These are phyloP conservation scores for Strigamia crassipes DNA, from an alignment of 2,888 invertebrate genomes.

Conservation along the genomic window DNA sequence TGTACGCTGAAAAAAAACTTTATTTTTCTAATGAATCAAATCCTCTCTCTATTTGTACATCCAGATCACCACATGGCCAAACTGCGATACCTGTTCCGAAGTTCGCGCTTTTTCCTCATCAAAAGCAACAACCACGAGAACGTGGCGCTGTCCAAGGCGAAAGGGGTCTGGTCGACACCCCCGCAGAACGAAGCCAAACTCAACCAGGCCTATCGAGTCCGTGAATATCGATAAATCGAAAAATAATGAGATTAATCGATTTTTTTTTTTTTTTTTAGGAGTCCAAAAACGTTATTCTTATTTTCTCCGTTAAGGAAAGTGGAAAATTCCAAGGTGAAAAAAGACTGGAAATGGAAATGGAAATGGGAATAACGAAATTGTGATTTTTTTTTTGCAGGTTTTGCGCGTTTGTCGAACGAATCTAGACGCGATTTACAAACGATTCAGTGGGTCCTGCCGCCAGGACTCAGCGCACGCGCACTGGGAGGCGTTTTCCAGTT, in stretches of 20 bases:
- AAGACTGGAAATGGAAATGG: too few species aligned
- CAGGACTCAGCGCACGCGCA: conserved; percentile 87
- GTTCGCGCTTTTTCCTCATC: conserved; percentile 92
- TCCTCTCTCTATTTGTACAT: too few species aligned
- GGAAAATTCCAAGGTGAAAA: too few species aligned
- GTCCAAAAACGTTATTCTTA: too few species aligned
- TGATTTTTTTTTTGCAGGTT: conserved; percentile 77
- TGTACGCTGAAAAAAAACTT: background rate
- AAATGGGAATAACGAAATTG: too few species aligned
- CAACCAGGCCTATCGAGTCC: conserved; percentile 82
- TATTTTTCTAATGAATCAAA: conserved; percentile 39
- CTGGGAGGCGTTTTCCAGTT: conserved; percentile 94
- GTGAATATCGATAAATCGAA: too few species aligned
- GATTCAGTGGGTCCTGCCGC: conserved; percentile 91
- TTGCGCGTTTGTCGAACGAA: conserved; percentile 86
- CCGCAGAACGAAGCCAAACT: conserved; percentile 96
- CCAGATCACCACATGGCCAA: conserved; percentile 72
- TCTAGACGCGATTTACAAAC: conserved; percentile 87
- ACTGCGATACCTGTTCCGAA: conserved; percentile 90
- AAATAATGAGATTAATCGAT: too few species aligned
- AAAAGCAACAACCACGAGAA: conserved; percentile 98
- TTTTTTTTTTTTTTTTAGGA: too few species aligned
- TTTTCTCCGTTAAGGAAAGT: too few species aligned
- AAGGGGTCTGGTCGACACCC: conserved; percentile 96
- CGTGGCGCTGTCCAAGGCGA: conserved; percentile 89